phyloP scores from a whole-genome alignment of 2,113 vertebrate species.

The Mormyrus lacerda region DNA sequence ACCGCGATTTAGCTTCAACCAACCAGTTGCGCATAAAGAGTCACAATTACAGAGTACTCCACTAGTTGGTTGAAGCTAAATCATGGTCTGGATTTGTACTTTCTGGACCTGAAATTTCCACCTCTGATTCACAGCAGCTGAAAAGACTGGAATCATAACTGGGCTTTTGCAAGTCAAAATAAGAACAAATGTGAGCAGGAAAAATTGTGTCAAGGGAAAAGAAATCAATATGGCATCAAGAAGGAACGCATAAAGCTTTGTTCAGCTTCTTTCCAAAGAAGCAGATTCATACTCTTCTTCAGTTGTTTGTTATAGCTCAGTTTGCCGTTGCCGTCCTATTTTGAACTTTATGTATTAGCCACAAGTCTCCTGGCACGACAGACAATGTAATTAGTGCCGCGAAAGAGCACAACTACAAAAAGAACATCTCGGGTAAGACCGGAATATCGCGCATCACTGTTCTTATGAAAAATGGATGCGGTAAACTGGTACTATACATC shows the following conservation, averaged over 20 bases:
- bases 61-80: too few relatives aligned
- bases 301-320: neutral
- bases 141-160: neutral
- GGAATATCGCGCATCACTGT: neutral
- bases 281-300: neutral
- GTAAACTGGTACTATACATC: neutral
- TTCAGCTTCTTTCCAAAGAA: neutral
- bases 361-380: conserved; percentile 2
- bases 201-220: neutral
- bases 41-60: too few relatives aligned
- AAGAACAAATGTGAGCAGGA: neutral
- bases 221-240: neutral
- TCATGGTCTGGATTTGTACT: too few relatives aligned
- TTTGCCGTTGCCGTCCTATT: neutral
- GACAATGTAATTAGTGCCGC: neutral
- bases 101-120: too few relatives aligned
- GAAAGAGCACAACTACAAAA: neutral
- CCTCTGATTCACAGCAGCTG: neutral
- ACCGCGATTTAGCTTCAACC: too few relatives aligned
- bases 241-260: neutral
- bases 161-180: neutral
- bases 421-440: neutral
- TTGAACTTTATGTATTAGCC: neutral
- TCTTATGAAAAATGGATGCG: neutral
- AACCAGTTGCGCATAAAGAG: too few relatives aligned